Percentiles rank a stretch among this genome's conserved stretches.
phyloP scores from a whole-genome alignment of 2,888 invertebrate genomes.

The Agonopterix heracliana region DNA sequence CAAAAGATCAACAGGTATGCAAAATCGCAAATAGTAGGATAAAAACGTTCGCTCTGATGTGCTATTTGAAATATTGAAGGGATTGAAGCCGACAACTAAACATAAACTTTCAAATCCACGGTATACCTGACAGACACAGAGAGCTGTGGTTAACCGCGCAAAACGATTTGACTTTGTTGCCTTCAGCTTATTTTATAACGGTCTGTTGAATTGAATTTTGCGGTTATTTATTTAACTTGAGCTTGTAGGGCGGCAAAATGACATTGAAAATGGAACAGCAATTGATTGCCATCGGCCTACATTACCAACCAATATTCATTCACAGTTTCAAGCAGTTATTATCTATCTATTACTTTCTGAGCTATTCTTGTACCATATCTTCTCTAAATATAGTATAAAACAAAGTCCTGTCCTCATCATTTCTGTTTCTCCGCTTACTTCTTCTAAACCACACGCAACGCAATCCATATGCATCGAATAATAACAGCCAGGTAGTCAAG shows the following conservation, averaged over 20 bases:
- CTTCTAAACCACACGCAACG: too few relatives aligned
- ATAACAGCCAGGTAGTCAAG: too few relatives aligned
- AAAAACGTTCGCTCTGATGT: slow-evolving; percentile 31
- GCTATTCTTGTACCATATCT: too few relatives aligned
- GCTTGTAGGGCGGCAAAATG: slow-evolving; percentile 1
- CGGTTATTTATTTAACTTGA: slow-evolving; percentile 70
- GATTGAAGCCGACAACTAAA: slow-evolving; percentile 46
- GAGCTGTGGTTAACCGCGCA: slow-evolving; percentile 69
- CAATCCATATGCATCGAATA: too few relatives aligned
- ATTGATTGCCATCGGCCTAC: too few relatives aligned
- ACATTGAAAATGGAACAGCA: not conserved
- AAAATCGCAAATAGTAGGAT: slow-evolving; percentile 31
- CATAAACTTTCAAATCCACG: slow-evolving; percentile 66
- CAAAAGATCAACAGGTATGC: slow-evolving; percentile 50
- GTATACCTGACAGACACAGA: slow-evolving; percentile 56
- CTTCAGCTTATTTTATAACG: slow-evolving; percentile 72
- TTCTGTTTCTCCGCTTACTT: too few relatives aligned
- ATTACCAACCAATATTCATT: too few relatives aligned
- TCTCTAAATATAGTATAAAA: too few relatives aligned
- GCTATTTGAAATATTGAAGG: slow-evolving; percentile 48
- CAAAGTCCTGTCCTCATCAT: too few relatives aligned
- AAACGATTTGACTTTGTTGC: slow-evolving; percentile 72
- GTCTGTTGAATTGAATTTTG: slow-evolving; percentile 73
- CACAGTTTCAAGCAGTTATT: too few relatives aligned
- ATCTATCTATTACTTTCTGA: too few relatives aligned